phyloP scores from a whole-genome alignment of 2,888 invertebrate species.

The Plagodis pulveraria region DNA sequence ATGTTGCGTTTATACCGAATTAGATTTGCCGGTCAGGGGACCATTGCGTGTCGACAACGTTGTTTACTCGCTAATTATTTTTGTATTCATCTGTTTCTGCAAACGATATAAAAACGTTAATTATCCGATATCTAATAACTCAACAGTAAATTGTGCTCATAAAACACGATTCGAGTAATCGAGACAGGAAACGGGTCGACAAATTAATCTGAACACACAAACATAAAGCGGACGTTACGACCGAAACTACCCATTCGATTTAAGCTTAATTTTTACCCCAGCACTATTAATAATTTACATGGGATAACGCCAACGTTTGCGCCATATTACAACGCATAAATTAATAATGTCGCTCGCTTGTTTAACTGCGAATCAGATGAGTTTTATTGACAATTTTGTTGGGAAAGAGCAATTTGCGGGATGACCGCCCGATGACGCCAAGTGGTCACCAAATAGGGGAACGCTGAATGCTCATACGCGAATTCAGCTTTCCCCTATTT shows the following conservation, averaged over 20 bases:
- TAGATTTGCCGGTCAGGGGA: slow-evolving; percentile 40
- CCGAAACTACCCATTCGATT: slow-evolving; percentile 83
- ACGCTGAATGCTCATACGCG: slow-evolving; percentile 47
- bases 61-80: slow-evolving; percentile 22
- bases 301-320: slow-evolving; percentile 81
- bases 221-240: slow-evolving; percentile 79
- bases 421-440: slow-evolving; percentile 77
- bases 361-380: slow-evolving; percentile 85
- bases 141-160: slow-evolving; percentile 41
- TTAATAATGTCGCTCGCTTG: slow-evolving; percentile 84
- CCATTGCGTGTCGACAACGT: slow-evolving; percentile 21
- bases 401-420: slow-evolving; percentile 84
- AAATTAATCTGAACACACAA: slow-evolving; percentile 78
- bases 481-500: slow-evolving; percentile 3
- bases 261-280: slow-evolving; percentile 85
- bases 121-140: slow-evolving; percentile 37
- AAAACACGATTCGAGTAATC: slow-evolving; percentile 58
- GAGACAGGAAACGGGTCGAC: slow-evolving; percentile 65
- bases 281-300: slow-evolving; percentile 84
- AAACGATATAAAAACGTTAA: slow-evolving; percentile 34
- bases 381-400: slow-evolving; percentile 85
- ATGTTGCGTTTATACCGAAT: slow-evolving; percentile 46
- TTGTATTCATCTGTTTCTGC: slow-evolving; percentile 25
- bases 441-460: slow-evolving; percentile 81
- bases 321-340: slow-evolving; percentile 84